phyloP scores from a whole-genome alignment of 2,888 invertebrate species.

The Xanthorhoe designata region DNA sequence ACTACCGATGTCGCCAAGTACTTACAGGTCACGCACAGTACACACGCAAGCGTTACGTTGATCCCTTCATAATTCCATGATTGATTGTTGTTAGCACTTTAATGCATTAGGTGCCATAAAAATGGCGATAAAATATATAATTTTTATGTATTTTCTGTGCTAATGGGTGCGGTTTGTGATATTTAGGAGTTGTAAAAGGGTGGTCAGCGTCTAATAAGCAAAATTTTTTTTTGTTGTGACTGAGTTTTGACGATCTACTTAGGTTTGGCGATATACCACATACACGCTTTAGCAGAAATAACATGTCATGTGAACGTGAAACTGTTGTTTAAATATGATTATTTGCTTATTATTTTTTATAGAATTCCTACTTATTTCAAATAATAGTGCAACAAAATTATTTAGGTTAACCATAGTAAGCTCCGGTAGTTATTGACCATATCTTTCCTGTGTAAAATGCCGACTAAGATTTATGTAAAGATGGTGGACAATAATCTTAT shows the following conservation, averaged over 20 bases:
- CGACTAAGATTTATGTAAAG: no score
- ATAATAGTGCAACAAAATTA: no score
- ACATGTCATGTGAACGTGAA: no score
- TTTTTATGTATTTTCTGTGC: slow-evolving; percentile 35
- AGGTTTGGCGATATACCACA: no score
- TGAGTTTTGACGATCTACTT: not conserved
- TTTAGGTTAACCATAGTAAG: no score
- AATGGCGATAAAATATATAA: slow-evolving; percentile 47
- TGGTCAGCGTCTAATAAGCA: not conserved
- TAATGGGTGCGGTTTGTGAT: slow-evolving; percentile 23
- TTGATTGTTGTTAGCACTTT: slow-evolving; percentile 75
- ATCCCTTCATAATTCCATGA: slow-evolving; percentile 72
- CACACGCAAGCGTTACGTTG: slow-evolving; percentile 70
- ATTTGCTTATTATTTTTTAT: no score
- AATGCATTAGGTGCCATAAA: slow-evolving; percentile 62
- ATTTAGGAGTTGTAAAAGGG: slow-evolving; percentile 14
- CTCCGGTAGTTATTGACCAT: no score
- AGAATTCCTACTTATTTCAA: no score
- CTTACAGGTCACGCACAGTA: slow-evolving; percentile 60
- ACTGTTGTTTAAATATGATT: no score
- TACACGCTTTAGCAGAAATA: no score
- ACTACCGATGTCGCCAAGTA: slow-evolving; percentile 58
- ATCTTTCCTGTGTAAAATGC: no score
- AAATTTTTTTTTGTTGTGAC: not conserved
- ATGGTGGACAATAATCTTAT: no score